These are phyloP conservation scores for Halcyon senegalensis DNA, from an alignment of 2,113 vertebrate species.

Conservation along the genomic window DNA sequence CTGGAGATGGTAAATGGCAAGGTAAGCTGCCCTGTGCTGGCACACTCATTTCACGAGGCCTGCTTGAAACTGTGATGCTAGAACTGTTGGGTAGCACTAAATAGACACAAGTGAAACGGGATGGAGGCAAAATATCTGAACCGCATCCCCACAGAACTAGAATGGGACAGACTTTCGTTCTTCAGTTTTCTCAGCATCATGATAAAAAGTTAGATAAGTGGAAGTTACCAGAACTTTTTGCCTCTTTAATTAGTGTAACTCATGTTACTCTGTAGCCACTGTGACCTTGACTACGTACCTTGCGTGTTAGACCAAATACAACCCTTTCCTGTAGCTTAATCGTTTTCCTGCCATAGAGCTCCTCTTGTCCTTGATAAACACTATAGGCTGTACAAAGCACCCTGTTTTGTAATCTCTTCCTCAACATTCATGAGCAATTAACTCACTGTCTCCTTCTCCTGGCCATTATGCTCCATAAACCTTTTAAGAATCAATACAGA, in stretches of 20 bases:
- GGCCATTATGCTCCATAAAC: background rate
- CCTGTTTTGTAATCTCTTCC: background rate
- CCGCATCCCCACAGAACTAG: background rate
- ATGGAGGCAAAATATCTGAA: background rate
- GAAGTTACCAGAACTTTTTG: background rate
- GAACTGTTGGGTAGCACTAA: background rate
- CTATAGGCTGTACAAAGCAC: background rate
- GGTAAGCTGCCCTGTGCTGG: slow-evolving; percentile 70
- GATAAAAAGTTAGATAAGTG: background rate
- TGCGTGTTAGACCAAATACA: background rate
- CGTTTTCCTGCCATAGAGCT: background rate
- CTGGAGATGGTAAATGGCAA: slow-evolving; percentile 91
- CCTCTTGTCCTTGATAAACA: background rate
- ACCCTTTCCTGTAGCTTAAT: background rate
- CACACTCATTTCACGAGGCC: background rate
- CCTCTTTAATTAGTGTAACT: background rate
- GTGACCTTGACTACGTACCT: background rate
- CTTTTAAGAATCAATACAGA: slow-evolving; percentile 43
- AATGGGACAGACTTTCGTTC: background rate
- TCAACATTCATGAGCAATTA: slow-evolving; percentile 12
- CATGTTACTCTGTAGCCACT: background rate
- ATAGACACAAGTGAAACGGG: background rate
- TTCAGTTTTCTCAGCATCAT: background rate
- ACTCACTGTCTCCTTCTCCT: background rate
- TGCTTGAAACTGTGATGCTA: background rate